Evolutionary conservation across 1,140 invertebrate genomes (phyloP).

Genomic region (Diachasmimorpha longicaudata): DNA sequence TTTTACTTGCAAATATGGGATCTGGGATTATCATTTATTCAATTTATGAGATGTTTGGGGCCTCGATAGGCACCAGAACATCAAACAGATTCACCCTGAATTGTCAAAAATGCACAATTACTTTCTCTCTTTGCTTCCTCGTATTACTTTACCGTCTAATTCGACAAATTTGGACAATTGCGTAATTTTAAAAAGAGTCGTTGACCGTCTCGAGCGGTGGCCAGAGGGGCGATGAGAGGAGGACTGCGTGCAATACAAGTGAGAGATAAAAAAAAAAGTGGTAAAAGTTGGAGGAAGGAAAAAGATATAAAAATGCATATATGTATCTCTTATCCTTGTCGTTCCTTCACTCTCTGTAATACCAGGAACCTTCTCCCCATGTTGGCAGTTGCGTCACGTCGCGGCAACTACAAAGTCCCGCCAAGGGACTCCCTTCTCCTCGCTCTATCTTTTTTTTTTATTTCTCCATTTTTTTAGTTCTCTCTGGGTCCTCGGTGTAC

Average conservation of each 20-base stretch:
- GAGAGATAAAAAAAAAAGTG: conserved; percentile 18
- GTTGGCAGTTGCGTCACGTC: conserved; percentile 59
- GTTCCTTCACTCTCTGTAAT: conserved; percentile 38
- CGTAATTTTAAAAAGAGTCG: conserved; percentile 57
- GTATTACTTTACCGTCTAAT: conserved; percentile 41
- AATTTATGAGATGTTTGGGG: too few species aligned
- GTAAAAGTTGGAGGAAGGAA: conserved; percentile 14
- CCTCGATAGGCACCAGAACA: too few species aligned
- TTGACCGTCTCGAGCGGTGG: conserved; percentile 48
- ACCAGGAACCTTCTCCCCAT: conserved; percentile 51
- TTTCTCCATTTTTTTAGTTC: neutral
- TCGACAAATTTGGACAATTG: conserved; percentile 58
- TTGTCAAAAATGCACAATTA: too few species aligned
- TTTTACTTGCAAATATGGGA: too few species aligned
- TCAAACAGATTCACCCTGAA: too few species aligned
- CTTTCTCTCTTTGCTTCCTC: neutral
- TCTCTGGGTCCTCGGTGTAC: neutral
- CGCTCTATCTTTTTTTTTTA: conserved; percentile 15
- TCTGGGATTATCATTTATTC: too few species aligned
- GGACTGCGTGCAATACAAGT: neutral
- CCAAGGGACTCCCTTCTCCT: conserved; percentile 20
- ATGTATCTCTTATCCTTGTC: conserved; percentile 4
- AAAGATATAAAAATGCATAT: conserved; percentile 25
- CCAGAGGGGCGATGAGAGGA: conserved; percentile 9
- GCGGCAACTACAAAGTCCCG: conserved; percentile 57